Percentiles rank a stretch among this genome's conserved stretches.
These are phyloP conservation scores for Pseudoips prasinana DNA, from an alignment of 2,888 invertebrate species.

Conservation along the genomic window DNA sequence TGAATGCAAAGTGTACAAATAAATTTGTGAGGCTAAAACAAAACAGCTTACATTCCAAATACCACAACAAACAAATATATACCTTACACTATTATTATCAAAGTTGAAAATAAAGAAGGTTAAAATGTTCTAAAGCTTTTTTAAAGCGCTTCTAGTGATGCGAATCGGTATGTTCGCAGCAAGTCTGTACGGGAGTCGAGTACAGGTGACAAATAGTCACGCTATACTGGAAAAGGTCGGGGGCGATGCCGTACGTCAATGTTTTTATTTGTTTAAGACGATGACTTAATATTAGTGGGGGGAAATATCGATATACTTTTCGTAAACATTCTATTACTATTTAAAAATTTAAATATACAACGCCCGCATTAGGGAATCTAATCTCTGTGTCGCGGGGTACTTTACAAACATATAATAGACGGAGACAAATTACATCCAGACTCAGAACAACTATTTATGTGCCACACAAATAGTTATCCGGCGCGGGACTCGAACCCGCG, in stretches of 20 bases:
- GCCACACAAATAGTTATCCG: too few species aligned
- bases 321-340: too few species aligned
- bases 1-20: constrained; percentile 64
- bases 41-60: constrained; percentile 24
- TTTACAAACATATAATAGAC: too few species aligned
- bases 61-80: constrained; percentile 15
- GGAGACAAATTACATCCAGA: too few species aligned
- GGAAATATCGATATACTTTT: constrained; percentile 46
- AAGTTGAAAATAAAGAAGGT: constrained; percentile 21
- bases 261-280: constrained; percentile 70
- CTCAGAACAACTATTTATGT: too few species aligned
- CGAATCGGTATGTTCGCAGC: constrained; percentile 73
- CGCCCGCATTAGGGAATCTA: too few species aligned
- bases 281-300: constrained; percentile 76
- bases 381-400: too few species aligned
- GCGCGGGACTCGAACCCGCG: too few species aligned
- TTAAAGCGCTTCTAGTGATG: constrained; percentile 50
- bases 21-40: constrained; percentile 43
- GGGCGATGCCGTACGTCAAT: constrained; percentile 69
- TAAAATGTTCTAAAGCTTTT: constrained; percentile 37
- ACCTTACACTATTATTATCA: constrained; percentile 14
- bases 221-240: constrained; percentile 70
- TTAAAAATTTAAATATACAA: too few species aligned
- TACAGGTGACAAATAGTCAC: constrained; percentile 80
- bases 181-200: constrained; percentile 76